Base-by-base conservation (phyloP, 2,888 invertebrate genomes). In the Orgyia antiqua region DNA sequence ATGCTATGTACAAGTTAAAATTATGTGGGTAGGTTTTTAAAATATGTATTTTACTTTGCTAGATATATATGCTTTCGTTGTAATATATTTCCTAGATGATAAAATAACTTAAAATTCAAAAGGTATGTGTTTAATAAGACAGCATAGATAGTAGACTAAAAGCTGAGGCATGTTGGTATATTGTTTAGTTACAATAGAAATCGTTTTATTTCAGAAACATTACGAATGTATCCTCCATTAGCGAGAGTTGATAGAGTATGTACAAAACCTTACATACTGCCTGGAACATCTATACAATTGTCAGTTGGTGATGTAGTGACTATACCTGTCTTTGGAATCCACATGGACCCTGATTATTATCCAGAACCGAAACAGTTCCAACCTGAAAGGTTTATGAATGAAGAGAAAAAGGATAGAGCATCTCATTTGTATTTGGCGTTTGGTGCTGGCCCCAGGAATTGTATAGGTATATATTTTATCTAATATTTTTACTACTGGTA, bases 161-260 rank as follows among this genome's bases (percentile, higher is more conserved):
- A n/a, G n/a, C n/a, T n/a, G n/a, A n/a, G n/a, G n/a, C n/a, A n/a
- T n/a, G n/a, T n/a, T n/a, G n/a, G n/a, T n/a, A n/a, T n/a, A n/a
- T n/a, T n/a, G n/a, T n/a, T n/a, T n/a, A n/a, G n/a, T n/a, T n/a
- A n/a, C n/a, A n/a, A n/a, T n/a, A n/a, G n/a, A n/a, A n/a, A n/a
- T n/a, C n/a, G n/a, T 13, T 13, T 39, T 27, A 27, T 79, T 71
- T 10, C 71, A 87, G 91, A 91, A 76, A 87, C 89, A 0, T 63
- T 90, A 23, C 77, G 91, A 10, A 62, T 88, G 47, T 89, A 89
- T 58, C 89, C 90, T 0, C 88, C 89, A 1, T 74, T 88, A 3
- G 71, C 87, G 2, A 64, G 86, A 13, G 63, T 89, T 1, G 89
- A 88, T 36, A 70, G 90, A 30, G 55, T 72, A 0, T 89, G 89